phyloP scores from a whole-genome alignment of 2,797 vertebrate genomes.

The Margarornis squamiger region DNA sequence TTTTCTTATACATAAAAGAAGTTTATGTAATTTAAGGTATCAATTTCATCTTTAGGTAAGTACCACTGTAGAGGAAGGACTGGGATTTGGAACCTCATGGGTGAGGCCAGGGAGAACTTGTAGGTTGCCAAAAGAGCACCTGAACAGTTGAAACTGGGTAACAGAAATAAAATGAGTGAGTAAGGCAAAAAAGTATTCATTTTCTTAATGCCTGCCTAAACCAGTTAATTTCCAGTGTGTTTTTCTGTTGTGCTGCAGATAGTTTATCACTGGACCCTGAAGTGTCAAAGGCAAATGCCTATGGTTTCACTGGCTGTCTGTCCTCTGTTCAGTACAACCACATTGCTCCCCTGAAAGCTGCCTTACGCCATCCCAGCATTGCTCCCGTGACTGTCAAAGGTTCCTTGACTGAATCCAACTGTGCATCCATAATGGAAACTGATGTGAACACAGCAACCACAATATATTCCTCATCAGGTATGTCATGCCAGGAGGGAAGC shows the following conservation, averaged over 20 bases:
- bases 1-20: not conserved
- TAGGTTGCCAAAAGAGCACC: not conserved
- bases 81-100: not conserved
- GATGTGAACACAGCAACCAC: slow-evolving; percentile 82
- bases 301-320: slow-evolving; percentile 92
- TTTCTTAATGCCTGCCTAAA: not conserved
- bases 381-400: slow-evolving; percentile 86
- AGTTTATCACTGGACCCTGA: slow-evolving; percentile 80
- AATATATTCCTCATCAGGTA: slow-evolving; percentile 88
- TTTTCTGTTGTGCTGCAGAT: slow-evolving; percentile 73
- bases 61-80: not conserved
- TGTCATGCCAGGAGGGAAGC: not conserved
- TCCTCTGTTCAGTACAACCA: slow-evolving; percentile 95
- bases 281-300: slow-evolving; percentile 80
- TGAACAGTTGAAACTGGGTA: not conserved
- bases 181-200: not conserved
- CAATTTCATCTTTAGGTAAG: not conserved
- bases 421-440: slow-evolving; percentile 74
- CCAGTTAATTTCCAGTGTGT: not conserved
- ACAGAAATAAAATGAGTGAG: not conserved
- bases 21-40: not conserved
- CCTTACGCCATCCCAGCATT: slow-evolving; percentile 83
- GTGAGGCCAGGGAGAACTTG: not conserved
- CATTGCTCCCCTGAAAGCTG: slow-evolving; percentile 89
- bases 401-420: slow-evolving; percentile 84